A percentile compares a stretch with the other conserved stretches of the same genome.
These are phyloP conservation scores for Cinclus cinclus DNA, from an alignment of 2,113 vertebrate species.

Conservation along the genomic window DNA sequence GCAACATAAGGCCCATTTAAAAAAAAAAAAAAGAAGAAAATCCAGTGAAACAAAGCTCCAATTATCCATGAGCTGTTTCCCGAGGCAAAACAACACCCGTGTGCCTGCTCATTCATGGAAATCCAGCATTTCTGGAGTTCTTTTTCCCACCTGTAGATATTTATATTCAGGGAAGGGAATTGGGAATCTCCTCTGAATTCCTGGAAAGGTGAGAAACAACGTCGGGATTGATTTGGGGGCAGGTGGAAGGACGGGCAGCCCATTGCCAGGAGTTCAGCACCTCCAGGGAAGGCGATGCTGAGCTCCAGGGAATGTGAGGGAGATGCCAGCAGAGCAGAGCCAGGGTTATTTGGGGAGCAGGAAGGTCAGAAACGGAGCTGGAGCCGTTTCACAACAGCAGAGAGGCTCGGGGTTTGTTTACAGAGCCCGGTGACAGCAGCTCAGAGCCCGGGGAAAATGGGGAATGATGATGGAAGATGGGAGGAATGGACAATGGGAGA, in stretches of 20 bases:
- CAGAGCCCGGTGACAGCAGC: not conserved
- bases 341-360: conserved; percentile 54
- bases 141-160: not conserved
- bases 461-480: not conserved
- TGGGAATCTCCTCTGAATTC: not conserved
- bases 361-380: not conserved
- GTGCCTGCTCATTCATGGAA: not conserved
- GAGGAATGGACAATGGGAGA: not conserved
- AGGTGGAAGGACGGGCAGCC: not conserved
- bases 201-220: not conserved
- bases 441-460: not conserved
- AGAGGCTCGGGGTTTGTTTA: not conserved
- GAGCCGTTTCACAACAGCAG: not conserved
- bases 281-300: not conserved
- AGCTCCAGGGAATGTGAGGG: not conserved
- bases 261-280: too few species aligned
- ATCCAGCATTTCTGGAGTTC: accelerated
- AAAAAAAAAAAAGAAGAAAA: not conserved
- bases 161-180: not conserved
- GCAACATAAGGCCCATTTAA: not conserved
- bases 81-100: not conserved
- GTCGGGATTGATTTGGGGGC: not conserved
- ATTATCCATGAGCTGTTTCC: not conserved
- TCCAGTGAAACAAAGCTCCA: not conserved
- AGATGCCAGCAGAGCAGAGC: not conserved